A percentile compares a stretch with the other conserved stretches of the same genome.
Evolutionary conservation across 1,140 invertebrate genomes (phyloP).

Genomic region (Hormaphis cornu): DNA sequence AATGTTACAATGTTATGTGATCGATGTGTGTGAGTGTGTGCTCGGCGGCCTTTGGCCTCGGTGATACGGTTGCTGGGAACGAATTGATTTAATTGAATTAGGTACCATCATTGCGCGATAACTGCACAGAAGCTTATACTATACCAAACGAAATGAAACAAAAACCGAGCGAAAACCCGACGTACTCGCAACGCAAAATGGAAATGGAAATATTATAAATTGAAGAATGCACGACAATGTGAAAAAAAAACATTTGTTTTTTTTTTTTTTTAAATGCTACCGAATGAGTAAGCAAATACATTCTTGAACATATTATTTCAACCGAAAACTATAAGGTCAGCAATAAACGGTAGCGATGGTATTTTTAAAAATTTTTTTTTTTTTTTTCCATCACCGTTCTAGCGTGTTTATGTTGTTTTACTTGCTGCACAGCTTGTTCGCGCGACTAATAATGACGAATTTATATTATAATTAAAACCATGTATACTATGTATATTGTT

Average conservation of each 20-base stretch:
- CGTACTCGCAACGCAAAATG: no score
- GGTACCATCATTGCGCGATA: background rate
- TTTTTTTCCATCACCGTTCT: background rate
- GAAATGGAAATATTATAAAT: no score
- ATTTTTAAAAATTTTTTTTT: constrained; percentile 2
- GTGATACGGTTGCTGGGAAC: constrained; percentile 7
- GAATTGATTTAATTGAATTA: constrained; percentile 21
- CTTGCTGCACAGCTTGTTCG: background rate
- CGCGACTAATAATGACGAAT: background rate
- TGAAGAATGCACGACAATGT: no score
- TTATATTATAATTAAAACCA: no score
- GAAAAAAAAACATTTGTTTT: no score
- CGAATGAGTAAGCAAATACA: no score
- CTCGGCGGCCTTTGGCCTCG: constrained; percentile 3
- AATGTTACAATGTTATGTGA: background rate
- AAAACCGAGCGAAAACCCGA: no score
- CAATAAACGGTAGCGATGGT: background rate
- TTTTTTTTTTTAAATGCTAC: no score
- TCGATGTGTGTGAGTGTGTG: background rate
- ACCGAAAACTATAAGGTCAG: background rate
- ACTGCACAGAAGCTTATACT: background rate
- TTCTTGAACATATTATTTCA: no score
- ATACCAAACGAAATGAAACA: background rate
- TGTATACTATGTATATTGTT: background rate
- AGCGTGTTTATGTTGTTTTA: background rate